These are phyloP conservation scores for Cataglyphis livida DNA, from an alignment of 2,888 invertebrate species.

Conservation along the genomic window DNA sequence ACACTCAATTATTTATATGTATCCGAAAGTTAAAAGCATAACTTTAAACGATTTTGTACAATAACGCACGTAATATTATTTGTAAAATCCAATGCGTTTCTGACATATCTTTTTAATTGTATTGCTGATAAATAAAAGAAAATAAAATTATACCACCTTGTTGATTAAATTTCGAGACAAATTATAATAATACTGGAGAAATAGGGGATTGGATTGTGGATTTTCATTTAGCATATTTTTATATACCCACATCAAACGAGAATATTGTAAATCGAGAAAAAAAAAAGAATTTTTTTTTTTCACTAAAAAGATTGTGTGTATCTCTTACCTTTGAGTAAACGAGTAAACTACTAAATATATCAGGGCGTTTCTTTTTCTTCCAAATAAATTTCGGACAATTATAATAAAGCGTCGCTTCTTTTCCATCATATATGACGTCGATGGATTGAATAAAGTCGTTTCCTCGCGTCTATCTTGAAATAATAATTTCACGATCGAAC, in stretches of 20 bases:
- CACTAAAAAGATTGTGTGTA: constrained; percentile 1
- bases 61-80: constrained; percentile 11
- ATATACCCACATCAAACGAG: background rate
- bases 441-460: background rate
- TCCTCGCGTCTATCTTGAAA: constrained; percentile 1
- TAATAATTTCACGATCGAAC: constrained; percentile 53
- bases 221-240: constrained; percentile 29
- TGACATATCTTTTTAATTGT: constrained; percentile 21
- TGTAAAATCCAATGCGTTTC: background rate
- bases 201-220: constrained; percentile 6
- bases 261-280: constrained; percentile 17
- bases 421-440: background rate
- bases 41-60: constrained; percentile 1
- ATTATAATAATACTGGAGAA: background rate
- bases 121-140: constrained; percentile 28
- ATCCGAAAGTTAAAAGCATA: background rate
- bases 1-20: constrained; percentile 12
- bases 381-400: background rate
- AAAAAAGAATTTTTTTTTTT: background rate
- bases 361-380: background rate
- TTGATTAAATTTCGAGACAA: background rate
- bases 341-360: background rate
- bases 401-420: background rate
- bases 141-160: constrained; percentile 8
- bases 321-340: background rate